These are phyloP conservation scores for Petrocephalus zakoni DNA, from an alignment of 2,113 vertebrate genomes.

Conservation along the genomic window DNA sequence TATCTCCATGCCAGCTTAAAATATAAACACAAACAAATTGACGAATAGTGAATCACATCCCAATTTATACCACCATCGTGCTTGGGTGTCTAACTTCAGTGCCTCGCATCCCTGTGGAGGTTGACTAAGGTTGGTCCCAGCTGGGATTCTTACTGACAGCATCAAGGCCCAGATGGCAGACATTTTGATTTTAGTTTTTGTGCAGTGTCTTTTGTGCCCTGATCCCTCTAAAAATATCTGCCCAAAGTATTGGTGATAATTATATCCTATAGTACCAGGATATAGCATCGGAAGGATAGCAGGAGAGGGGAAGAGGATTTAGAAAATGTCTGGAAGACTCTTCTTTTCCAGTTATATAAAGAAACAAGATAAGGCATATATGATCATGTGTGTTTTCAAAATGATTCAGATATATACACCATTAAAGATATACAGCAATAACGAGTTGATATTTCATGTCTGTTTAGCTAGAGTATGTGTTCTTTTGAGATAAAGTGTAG, in stretches of 20 bases:
- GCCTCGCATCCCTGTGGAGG: neutral
- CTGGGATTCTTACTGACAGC: neutral
- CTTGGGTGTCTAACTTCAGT: neutral
- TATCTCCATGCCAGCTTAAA: neutral
- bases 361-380: neutral
- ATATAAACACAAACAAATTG: slow-evolving; percentile 7
- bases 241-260: neutral
- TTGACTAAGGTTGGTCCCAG: neutral
- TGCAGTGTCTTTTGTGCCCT: neutral
- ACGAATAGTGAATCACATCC: neutral
- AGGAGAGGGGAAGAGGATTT: neutral
- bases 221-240: neutral
- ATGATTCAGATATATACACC: neutral
- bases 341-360: neutral
- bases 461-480: neutral
- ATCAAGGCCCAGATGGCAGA: neutral
- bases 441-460: neutral
- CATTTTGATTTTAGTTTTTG: neutral
- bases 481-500: neutral
- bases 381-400: neutral
- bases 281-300: neutral
- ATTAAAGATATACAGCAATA: neutral
- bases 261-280: neutral
- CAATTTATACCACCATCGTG: neutral
- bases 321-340: neutral